Conservation (phyloP, 2,888 invertebrate genomes). For the Polylopha cassiicola region DNA sequence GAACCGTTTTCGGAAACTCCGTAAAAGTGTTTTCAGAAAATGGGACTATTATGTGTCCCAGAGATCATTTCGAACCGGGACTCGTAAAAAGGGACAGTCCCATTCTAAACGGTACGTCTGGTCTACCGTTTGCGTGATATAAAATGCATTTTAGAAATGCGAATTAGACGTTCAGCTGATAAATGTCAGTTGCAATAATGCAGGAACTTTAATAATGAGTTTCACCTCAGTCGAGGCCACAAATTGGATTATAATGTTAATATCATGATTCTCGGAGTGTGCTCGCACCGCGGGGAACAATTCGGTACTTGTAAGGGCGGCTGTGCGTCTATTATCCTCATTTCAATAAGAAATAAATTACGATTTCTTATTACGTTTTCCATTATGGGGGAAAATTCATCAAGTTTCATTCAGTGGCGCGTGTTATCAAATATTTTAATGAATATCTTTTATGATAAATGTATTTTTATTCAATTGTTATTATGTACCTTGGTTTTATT, state of each 20-base stretch:
- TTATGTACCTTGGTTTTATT: conserved; percentile 18
- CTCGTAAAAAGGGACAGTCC: too few species aligned
- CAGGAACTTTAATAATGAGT: conserved; percentile 69
- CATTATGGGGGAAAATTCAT: conserved; percentile 68
- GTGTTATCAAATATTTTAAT: conserved; percentile 59
- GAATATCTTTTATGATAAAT: conserved; percentile 44
- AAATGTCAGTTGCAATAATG: conserved; percentile 66
- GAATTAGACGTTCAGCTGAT: conserved; percentile 40
- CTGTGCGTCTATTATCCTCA: conserved; percentile 69
- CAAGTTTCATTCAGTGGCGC: conserved; percentile 62
- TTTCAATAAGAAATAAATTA: conserved; percentile 77
- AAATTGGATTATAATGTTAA: conserved; percentile 75
- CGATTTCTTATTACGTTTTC: conserved; percentile 75
- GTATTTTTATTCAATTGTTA: conserved; percentile 21
- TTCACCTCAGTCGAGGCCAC: conserved; percentile 60
- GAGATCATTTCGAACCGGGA: too few species aligned
- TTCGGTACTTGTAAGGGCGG: conserved; percentile 58
- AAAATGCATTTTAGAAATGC: conserved; percentile 55
- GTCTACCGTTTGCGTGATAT: conserved; percentile 41
- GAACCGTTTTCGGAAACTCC: too few species aligned
- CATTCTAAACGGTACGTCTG: too few species aligned
- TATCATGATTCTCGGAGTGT: conserved; percentile 56
- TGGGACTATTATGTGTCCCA: too few species aligned
- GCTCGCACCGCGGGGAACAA: conserved; percentile 55
- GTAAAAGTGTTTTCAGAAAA: too few species aligned